Percentiles rank a stretch among this genome's conserved stretches.
phyloP scores from a whole-genome alignment of 1,140 invertebrate species.

The Macrotrachela quadricornifera region DNA sequence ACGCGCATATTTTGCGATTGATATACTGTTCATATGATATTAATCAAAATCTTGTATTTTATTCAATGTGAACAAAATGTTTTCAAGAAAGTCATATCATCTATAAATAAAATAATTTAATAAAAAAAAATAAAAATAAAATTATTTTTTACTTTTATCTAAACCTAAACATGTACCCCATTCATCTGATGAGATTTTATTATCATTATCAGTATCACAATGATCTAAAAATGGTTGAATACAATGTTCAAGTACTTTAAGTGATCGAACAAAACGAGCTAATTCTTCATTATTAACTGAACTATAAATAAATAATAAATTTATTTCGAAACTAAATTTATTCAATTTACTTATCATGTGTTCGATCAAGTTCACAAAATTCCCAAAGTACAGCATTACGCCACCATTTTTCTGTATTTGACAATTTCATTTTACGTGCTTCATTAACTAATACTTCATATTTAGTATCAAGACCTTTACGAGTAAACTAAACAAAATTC shows the following conservation, averaged over 20 bases:
- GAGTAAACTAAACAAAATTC: background rate
- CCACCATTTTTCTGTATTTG: conserved; percentile 8
- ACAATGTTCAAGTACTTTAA: conserved; percentile 6
- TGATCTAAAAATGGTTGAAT: conserved; percentile 8
- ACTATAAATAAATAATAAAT: background rate
- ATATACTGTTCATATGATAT: too few relatives aligned
- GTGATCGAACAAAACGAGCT: background rate
- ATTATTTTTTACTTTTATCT: too few relatives aligned
- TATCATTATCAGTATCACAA: conserved; percentile 5
- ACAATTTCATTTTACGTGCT: conserved; percentile 2
- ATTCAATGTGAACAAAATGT: too few relatives aligned
- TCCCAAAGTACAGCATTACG: conserved; percentile 5
- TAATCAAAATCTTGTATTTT: too few relatives aligned
- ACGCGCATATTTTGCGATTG: too few relatives aligned
- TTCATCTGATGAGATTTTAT: conserved; percentile 4
- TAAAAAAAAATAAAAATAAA: too few relatives aligned
- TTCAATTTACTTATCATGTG: conserved; percentile 1
- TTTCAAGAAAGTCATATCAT: too few relatives aligned
- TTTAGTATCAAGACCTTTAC: conserved; percentile 7
- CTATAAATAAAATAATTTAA: too few relatives aligned
- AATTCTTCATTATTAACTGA: conserved; percentile 8
- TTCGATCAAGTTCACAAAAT: conserved; percentile 7
- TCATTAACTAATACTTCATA: conserved; percentile 4
- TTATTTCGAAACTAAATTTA: background rate
- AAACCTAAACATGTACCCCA: conserved; percentile 4